Conservation (phyloP, 2,888 invertebrate genomes). For the Boloria selene region DNA sequence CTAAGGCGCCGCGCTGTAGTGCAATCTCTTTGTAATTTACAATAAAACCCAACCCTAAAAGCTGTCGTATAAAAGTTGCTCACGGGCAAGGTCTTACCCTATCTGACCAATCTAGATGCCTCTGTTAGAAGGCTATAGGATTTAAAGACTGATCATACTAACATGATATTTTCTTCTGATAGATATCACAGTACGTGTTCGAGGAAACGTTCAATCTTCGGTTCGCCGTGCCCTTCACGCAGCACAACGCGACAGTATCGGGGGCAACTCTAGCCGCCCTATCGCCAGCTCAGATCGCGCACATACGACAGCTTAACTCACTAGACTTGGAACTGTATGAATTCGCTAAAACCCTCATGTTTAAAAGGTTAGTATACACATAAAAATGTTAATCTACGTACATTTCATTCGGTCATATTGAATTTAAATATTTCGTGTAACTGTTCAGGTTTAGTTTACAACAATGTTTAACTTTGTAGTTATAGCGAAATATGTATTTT, state of each 20-base stretch:
- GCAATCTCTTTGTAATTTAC: too few relatives aligned
- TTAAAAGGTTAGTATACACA: conserved; percentile 81
- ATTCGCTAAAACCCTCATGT: conserved; percentile 94
- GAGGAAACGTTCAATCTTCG: conserved; percentile 96
- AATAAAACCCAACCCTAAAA: too few relatives aligned
- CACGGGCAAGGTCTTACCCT: too few relatives aligned
- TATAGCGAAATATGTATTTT: too few relatives aligned
- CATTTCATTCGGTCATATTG: too few relatives aligned
- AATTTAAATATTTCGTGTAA: too few relatives aligned
- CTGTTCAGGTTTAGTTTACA: too few relatives aligned
- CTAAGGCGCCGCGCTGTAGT: too few relatives aligned
- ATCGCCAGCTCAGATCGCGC: conserved; percentile 87
- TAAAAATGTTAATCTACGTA: neutral
- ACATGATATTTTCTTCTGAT: neutral
- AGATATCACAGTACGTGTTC: conserved; percentile 93
- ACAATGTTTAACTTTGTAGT: too few relatives aligned
- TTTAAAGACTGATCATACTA: neutral
- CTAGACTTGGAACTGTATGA: conserved; percentile 96
- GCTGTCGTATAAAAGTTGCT: too few relatives aligned
- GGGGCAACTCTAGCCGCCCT: conserved; percentile 91
- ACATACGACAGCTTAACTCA: conserved; percentile 90
- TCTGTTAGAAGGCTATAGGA: too few relatives aligned
- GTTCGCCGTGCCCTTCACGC: conserved; percentile 94
- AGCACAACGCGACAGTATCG: conserved; percentile 95
- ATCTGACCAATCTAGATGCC: too few relatives aligned